A percentile compares a stretch with the other conserved stretches of the same genome.
Conservation (phyloP, 2,888 invertebrate genomes). For the Papilio gigon region DNA sequence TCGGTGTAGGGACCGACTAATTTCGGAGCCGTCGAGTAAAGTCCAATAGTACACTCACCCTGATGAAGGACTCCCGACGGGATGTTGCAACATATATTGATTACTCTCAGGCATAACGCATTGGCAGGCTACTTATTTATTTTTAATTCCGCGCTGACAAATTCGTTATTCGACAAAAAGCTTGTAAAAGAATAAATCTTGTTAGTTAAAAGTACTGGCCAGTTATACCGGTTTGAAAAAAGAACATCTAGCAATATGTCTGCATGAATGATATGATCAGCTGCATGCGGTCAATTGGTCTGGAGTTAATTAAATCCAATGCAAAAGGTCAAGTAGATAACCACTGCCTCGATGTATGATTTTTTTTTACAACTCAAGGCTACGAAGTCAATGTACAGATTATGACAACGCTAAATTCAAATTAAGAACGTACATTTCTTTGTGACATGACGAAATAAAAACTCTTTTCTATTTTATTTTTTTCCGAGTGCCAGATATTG, state of each 20-base stretch:
- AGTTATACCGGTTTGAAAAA: slow-evolving; percentile 9
- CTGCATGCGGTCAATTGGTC: slow-evolving; percentile 45
- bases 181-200: too few relatives aligned
- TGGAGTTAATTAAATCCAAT: slow-evolving; percentile 46
- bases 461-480: neutral
- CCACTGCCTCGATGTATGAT: slow-evolving; percentile 41
- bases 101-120: too few relatives aligned
- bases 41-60: too few relatives aligned
- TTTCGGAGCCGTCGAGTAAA: too few relatives aligned
- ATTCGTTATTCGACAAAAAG: too few relatives aligned
- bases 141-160: neutral
- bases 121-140: too few relatives aligned
- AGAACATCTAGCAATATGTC: slow-evolving; percentile 15
- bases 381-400: slow-evolving; percentile 22
- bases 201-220: slow-evolving; percentile 10
- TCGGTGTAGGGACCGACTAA: too few relatives aligned
- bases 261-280: slow-evolving; percentile 39
- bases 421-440: slow-evolving; percentile 10
- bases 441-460: neutral
- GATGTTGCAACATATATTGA: too few relatives aligned
- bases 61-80: too few relatives aligned
- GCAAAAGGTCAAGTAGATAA: slow-evolving; percentile 47
- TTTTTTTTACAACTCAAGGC: slow-evolving; percentile 29
- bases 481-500: too few relatives aligned
- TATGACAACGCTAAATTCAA: slow-evolving; percentile 14